phyloP scores from a whole-genome alignment of 2,113 vertebrate species.

The Kryptolebias marmoratus region DNA sequence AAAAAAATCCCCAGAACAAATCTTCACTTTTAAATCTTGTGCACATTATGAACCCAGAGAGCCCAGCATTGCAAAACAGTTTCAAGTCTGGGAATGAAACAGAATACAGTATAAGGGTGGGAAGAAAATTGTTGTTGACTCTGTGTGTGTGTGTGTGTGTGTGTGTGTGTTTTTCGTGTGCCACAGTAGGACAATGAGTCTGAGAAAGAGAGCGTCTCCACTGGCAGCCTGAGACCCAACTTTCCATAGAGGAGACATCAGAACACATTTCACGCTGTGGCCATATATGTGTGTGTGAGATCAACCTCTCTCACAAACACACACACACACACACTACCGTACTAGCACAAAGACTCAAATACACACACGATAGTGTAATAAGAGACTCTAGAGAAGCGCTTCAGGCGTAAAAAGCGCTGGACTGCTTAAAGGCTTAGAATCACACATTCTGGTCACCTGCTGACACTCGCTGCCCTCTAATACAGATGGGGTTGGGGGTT shows the following conservation, averaged over 20 bases:
- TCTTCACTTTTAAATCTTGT: background rate
- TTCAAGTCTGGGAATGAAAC: constrained; percentile 2
- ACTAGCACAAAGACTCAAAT: constrained; percentile 6
- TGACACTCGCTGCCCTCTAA: constrained; percentile 22
- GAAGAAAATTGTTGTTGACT: constrained; percentile 7
- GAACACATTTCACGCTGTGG: constrained; percentile 73
- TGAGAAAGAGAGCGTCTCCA: constrained; percentile 61
- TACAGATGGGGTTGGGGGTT: constrained; percentile 42
- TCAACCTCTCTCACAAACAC: constrained; percentile 2
- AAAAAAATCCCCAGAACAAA: background rate
- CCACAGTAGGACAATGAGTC: constrained; percentile 65
- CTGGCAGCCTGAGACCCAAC: constrained; percentile 48
- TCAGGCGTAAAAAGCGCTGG: constrained; percentile 54
- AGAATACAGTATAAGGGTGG: constrained; percentile 29
- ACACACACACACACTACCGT: constrained; percentile 8
- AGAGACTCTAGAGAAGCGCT: constrained; percentile 49
- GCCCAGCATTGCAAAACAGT: background rate
- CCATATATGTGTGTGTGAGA: constrained; percentile 15
- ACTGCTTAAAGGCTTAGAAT: constrained; percentile 40
- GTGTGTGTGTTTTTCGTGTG: constrained; percentile 17
- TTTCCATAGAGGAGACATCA: constrained; percentile 70
- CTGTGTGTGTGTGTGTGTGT: constrained; percentile 23
- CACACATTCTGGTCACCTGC: constrained; percentile 67
- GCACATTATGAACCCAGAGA: constrained; percentile 11
- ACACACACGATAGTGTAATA: constrained; percentile 41